Conservation (phyloP, 2,888 invertebrate genomes). For the Thyatira batis region DNA sequence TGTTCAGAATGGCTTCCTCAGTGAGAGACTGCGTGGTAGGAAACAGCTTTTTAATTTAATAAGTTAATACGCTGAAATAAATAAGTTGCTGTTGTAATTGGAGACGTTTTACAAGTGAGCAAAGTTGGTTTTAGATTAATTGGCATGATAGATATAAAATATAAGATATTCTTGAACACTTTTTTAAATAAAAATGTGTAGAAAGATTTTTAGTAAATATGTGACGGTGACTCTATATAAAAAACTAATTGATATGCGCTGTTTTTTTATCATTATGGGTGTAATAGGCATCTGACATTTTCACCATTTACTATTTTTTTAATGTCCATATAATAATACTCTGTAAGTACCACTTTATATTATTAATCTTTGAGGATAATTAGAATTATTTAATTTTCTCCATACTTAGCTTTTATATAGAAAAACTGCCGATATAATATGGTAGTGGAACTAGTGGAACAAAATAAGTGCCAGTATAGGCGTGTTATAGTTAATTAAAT, state of each 20-base stretch:
- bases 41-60: neutral
- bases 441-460: constrained; percentile 23
- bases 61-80: neutral
- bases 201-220: no score
- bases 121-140: neutral
- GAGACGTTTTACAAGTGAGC: neutral
- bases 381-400: no score
- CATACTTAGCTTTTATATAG: neutral
- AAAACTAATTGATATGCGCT: no score
- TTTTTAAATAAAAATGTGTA: no score
- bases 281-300: no score
- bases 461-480: constrained; percentile 45
- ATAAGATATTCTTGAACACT: no score
- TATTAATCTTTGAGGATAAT: no score
- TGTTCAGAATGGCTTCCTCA: neutral
- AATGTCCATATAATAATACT: no score
- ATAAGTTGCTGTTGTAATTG: neutral
- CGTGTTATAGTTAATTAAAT: constrained; percentile 59
- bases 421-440: constrained; percentile 10
- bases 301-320: no score
- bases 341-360: no score
- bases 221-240: no score
- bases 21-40: neutral
- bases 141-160: neutral
- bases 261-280: no score